A percentile compares a stretch with the other conserved stretches of the same genome.
Evolutionary conservation across 2,113 vertebrate species (phyloP).

Genomic region (Paracanthobrama guichenoti): DNA sequence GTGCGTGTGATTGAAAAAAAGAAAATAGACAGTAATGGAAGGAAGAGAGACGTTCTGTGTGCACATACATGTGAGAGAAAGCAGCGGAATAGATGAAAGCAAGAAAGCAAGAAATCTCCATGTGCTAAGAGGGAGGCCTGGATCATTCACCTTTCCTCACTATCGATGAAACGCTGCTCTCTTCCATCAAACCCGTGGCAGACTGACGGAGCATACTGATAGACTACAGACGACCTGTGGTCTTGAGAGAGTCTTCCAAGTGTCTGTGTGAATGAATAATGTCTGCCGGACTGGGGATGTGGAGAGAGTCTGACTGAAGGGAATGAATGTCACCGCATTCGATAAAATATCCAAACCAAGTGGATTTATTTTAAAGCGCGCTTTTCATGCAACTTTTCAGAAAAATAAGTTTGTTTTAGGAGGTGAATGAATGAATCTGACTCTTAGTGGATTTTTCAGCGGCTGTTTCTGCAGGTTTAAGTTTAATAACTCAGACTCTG

Average conservation of each 20-base stretch:
- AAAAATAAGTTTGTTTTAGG: too few relatives aligned
- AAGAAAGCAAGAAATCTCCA: conserved; percentile 8
- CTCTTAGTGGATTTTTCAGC: too few relatives aligned
- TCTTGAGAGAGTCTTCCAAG: not conserved
- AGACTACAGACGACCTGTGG: conserved; percentile 38
- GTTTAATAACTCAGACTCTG: too few relatives aligned
- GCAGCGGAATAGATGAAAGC: conserved; percentile 23
- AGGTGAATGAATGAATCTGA: too few relatives aligned
- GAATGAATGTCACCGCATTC: not conserved
- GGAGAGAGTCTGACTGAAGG: not conserved
- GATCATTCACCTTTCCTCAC: conserved; percentile 12
- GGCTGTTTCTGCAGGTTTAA: too few relatives aligned
- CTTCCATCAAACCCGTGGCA: conserved; percentile 38
- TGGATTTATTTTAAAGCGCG: not conserved
- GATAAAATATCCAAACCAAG: conserved; percentile 10
- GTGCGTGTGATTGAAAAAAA: conserved; percentile 10
- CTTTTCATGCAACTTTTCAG: too few relatives aligned
- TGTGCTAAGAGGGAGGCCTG: not conserved
- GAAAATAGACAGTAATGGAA: conserved; percentile 40
- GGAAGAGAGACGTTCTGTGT: not conserved
- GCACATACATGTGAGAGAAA: conserved; percentile 1
- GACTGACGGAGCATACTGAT: conserved; percentile 20
- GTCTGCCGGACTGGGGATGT: not conserved
- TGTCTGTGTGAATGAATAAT: conserved; percentile 38
- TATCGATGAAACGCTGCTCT: conserved; percentile 31